Evolutionary conservation across 2,113 vertebrate species (phyloP).

Genomic region (Albula goreensis): DNA sequence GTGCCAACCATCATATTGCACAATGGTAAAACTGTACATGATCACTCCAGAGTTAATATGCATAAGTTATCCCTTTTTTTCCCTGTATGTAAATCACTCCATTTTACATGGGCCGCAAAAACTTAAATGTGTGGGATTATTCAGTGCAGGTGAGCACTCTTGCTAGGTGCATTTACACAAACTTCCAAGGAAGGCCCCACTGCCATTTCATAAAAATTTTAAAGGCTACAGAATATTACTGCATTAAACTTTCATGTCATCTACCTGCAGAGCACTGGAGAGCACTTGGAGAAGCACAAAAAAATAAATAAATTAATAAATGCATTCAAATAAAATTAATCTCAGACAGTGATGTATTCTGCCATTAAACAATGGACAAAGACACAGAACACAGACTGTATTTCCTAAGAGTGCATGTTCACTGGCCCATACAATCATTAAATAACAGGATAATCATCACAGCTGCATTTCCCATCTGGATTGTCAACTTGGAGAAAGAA

Average conservation of each 20-base stretch:
- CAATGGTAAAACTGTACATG: background rate
- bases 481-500: too few species aligned
- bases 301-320: background rate
- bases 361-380: background rate
- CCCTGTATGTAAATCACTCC: background rate
- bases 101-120: background rate
- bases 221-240: conserved; percentile 61
- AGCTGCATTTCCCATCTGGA: too few species aligned
- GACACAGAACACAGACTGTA: background rate
- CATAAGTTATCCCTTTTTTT: background rate
- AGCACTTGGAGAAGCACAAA: conserved; percentile 19
- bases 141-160: background rate
- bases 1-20: background rate
- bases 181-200: background rate
- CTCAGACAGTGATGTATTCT: background rate
- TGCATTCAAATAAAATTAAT: background rate
- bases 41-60: background rate
- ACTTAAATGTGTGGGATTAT: background rate
- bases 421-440: background rate
- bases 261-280: conserved; percentile 39
- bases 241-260: conserved; percentile 66
- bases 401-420: background rate
- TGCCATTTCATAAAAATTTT: conserved; percentile 62
- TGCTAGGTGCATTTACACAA: background rate
- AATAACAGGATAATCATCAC: background rate